phyloP scores from a whole-genome alignment of 2,888 invertebrate genomes.

The Onchidella celtica region DNA sequence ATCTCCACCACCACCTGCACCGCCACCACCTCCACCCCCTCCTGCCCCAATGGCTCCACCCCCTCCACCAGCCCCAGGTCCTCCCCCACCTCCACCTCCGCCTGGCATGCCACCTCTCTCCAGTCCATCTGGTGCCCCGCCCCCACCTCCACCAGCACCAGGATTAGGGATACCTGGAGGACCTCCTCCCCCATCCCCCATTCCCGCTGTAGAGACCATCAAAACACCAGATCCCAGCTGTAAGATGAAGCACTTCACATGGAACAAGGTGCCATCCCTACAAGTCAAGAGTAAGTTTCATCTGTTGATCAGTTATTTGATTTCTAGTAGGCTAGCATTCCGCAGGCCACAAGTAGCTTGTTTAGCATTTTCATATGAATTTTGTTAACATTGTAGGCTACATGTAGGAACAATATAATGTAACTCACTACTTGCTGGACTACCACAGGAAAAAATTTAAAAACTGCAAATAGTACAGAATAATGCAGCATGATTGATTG shows the following conservation, averaged over 20 bases:
- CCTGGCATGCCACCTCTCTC: conserved; percentile 53
- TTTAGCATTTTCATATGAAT: too few species aligned
- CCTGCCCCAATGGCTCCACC: conserved; percentile 35
- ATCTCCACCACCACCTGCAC: conserved; percentile 57
- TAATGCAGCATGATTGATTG: too few species aligned
- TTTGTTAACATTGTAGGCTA: too few species aligned
- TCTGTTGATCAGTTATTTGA: background rate
- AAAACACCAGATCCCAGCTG: conserved; percentile 94
- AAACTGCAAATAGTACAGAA: too few species aligned
- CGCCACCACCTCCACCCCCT: conserved; percentile 50
- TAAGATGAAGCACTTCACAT: conserved; percentile 98
- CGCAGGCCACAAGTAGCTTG: background rate
- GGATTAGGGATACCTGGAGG: conserved; percentile 53
- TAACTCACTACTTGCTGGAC: too few species aligned
- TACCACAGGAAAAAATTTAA: too few species aligned
- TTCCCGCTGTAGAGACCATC: conserved; percentile 60
- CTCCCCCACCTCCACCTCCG: conserved; percentile 56
- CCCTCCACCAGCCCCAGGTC: conserved; percentile 47
- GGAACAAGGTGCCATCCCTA: conserved; percentile 93
- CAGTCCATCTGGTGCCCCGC: conserved; percentile 41
- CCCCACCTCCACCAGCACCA: conserved; percentile 45
- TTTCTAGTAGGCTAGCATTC: background rate
- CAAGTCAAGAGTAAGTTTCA: conserved; percentile 66
- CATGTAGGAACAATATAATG: too few species aligned
- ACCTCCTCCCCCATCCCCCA: conserved; percentile 50